Evolutionary conservation across 2,797 vertebrate genomes (phyloP).

Genomic region (Cryptoprocta ferox): DNA sequence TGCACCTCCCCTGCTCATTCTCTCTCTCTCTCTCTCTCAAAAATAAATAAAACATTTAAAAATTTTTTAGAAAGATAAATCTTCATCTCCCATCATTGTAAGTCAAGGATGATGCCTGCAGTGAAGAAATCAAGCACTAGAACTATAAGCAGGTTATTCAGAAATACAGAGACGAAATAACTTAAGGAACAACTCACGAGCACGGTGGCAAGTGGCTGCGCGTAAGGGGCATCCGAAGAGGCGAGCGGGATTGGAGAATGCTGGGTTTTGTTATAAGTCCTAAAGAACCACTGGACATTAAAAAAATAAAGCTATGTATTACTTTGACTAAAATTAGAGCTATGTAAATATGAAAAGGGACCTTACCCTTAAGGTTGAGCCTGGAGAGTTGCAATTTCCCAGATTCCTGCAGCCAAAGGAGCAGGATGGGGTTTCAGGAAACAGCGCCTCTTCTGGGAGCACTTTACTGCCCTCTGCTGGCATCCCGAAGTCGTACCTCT

Average conservation of each 20-base stretch:
- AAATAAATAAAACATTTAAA: too few species aligned
- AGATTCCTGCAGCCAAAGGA: neutral
- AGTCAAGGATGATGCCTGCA: neutral
- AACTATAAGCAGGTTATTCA: neutral
- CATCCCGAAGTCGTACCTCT: neutral
- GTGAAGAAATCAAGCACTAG: neutral
- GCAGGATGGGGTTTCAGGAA: fast-evolving
- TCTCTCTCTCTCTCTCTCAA: too few species aligned
- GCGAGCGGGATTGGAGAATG: fast-evolving
- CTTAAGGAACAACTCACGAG: neutral
- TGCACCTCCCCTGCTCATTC: too few species aligned
- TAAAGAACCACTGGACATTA: neutral
- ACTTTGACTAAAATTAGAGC: neutral
- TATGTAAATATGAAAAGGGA: neutral
- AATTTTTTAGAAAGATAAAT: neutral
- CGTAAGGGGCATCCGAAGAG: too few species aligned
- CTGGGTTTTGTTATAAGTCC: neutral
- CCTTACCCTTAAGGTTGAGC: neutral
- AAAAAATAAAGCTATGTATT: neutral
- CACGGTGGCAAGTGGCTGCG: fast-evolving
- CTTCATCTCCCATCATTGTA: neutral
- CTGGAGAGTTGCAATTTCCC: neutral
- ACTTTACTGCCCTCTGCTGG: slow-evolving; percentile 63
- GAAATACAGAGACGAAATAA: neutral
- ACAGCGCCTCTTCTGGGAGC: too few species aligned